Evolutionary conservation across 2,888 invertebrate genomes (phyloP).

Genomic region (Cheilosia variabilis): DNA sequence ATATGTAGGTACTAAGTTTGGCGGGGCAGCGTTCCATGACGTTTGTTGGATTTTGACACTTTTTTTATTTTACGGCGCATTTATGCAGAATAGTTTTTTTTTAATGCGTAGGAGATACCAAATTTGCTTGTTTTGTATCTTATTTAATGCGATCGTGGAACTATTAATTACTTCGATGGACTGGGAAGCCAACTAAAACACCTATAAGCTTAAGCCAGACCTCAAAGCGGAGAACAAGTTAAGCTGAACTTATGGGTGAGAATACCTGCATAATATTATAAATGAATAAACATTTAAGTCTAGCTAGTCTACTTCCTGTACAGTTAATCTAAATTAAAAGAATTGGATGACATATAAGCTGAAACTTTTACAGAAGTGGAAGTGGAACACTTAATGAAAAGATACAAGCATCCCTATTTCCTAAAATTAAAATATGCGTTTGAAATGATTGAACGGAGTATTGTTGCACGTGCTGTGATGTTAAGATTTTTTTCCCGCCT

Average conservation of each 20-base stretch:
- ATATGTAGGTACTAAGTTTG: not conserved
- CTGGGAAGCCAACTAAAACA: not conserved
- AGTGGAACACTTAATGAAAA: too few species aligned
- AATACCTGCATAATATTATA: not conserved
- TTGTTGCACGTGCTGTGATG: too few species aligned
- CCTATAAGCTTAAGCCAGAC: not conserved
- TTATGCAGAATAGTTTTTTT: constrained; percentile 23
- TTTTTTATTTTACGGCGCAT: not conserved
- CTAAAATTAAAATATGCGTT: too few species aligned
- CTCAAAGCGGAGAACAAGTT: not conserved
- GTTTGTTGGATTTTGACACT: constrained; percentile 19
- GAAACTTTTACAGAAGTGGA: too few species aligned
- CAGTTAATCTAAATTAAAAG: too few species aligned
- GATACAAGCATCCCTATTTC: too few species aligned
- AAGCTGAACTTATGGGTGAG: not conserved
- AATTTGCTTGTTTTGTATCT: constrained; percentile 10
- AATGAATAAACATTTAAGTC: too few species aligned
- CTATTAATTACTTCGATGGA: not conserved
- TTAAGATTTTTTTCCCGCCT: too few species aligned
- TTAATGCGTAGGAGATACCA: constrained; percentile 35
- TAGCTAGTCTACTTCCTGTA: not conserved
- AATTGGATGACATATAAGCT: too few species aligned
- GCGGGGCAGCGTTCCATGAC: constrained; percentile 23
- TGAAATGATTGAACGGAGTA: too few species aligned
- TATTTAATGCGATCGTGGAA: not conserved